Evolutionary conservation across 2,797 vertebrate genomes (phyloP), one percentile per base, ranked within the genome.

Genomic region (Hylomyscus alleni): DNA sequence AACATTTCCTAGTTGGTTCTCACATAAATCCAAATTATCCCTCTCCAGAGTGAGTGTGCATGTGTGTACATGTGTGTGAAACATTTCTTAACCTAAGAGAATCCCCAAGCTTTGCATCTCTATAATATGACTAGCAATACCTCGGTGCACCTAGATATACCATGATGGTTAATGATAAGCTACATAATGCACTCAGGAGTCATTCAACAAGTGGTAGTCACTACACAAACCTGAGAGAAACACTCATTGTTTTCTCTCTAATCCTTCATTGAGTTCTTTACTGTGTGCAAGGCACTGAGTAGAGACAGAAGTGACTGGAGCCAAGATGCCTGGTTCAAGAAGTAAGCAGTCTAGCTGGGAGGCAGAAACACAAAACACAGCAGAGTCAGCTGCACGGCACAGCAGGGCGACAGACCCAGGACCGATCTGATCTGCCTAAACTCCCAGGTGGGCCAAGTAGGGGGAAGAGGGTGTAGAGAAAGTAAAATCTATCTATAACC

Each of bases 1-100:
- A 95, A 86, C 67, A 96, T 80, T 58, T 72, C 56, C 73, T 93
- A 76, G 58, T 34, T 93, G 76, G 77, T 56, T 60, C 91, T 92
- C 90, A 73, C 0, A 2, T 20, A 78, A 94, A 96, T 78, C 44
- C 40, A 81, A 95, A 92, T n/a, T 19, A n/a, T 3, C 31, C 73
- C 11, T 78, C 29, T 76, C n/a, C n/a, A 84, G 82, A 62, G 58
- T 29, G 81, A 44, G 44, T 52, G 26, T 37, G 34, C 17, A 20
- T 22, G 34, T 22, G 56, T 83, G 37, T 40, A 15, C 19, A 12
- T 37, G 52, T 13, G 34, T 37, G 40, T 50, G 6, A 0, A 81
- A 31, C 37, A 86, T 72, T 50, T 73, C 62, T 91, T 52, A 54
- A 26, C 44, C 22, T 40, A 34, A 94, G 83, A 69, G 67, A 81